Percentiles rank a stretch among this genome's conserved stretches.
These are phyloP conservation scores for Bombus huntii DNA, from an alignment of 1,140 invertebrate species.

Conservation along the genomic window DNA sequence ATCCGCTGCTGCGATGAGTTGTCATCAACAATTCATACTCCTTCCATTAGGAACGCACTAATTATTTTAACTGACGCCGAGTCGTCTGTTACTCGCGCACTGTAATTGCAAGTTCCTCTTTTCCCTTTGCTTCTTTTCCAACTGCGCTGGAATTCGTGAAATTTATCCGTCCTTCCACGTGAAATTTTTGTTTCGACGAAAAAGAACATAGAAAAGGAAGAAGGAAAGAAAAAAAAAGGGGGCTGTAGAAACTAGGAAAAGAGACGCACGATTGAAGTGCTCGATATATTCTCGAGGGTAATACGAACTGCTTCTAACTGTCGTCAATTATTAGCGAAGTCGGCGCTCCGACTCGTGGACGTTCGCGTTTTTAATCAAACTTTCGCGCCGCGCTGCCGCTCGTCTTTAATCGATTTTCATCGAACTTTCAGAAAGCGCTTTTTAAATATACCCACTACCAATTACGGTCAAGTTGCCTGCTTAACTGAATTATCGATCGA, in stretches of 20 bases:
- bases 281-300: constrained; percentile 19
- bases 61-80: constrained; percentile 42
- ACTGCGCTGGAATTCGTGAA: not conserved
- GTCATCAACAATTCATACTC: constrained; percentile 48
- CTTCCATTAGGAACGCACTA: constrained; percentile 47
- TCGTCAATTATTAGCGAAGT: constrained; percentile 34
- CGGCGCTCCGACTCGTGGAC: not conserved
- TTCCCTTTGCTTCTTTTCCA: not conserved
- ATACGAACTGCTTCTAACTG: constrained; percentile 30
- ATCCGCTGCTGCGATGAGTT: constrained; percentile 27
- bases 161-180: not conserved
- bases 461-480: constrained; percentile 23
- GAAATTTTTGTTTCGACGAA: not conserved
- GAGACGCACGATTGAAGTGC: not conserved
- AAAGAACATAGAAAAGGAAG: not conserved
- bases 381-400: not conserved
- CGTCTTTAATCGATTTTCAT: constrained; percentile 28
- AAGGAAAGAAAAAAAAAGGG: not conserved
- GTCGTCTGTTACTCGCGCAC: not conserved
- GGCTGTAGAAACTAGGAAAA: not conserved
- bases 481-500: constrained; percentile 37
- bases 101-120: not conserved
- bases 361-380: constrained; percentile 29
- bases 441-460: constrained; percentile 18
- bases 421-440: constrained; percentile 19